These are phyloP conservation scores for Drosophila parthenogenetica DNA, from an alignment of 2,888 invertebrate genomes.

Conservation along the genomic window DNA sequence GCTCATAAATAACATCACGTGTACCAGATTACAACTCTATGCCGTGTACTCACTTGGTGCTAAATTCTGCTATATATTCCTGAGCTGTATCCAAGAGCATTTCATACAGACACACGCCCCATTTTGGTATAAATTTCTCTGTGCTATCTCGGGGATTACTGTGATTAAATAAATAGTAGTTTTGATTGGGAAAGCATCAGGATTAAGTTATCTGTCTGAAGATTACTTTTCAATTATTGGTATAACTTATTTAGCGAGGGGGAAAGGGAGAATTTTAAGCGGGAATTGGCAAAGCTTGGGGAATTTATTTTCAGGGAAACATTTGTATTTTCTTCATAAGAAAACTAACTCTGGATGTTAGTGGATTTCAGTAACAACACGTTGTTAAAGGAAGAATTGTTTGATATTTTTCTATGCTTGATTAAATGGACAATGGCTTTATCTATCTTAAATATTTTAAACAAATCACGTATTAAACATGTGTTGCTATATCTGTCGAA, in stretches of 20 bases:
- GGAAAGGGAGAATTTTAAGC: too few species aligned
- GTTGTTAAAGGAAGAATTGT: too few species aligned
- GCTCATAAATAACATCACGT: slow-evolving; percentile 70
- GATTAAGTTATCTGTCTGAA: slow-evolving; percentile 5
- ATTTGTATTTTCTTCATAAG: too few species aligned
- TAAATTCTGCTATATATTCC: slow-evolving; percentile 12
- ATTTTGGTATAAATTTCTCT: slow-evolving; percentile 4
- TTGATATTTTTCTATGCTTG: too few species aligned
- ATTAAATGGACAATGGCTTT: too few species aligned
- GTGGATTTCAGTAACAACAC: too few species aligned
- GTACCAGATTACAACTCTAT: slow-evolving; percentile 68
- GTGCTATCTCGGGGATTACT: slow-evolving; percentile 24
- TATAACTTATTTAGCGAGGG: not conserved
- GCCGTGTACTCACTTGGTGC: slow-evolving; percentile 20
- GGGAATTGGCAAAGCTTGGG: too few species aligned
- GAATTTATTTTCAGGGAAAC: too few species aligned
- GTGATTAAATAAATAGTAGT: slow-evolving; percentile 10
- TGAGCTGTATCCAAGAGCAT: slow-evolving; percentile 35
- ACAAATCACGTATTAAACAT: too few species aligned
- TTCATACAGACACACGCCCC: slow-evolving; percentile 22
- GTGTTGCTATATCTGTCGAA: too few species aligned
- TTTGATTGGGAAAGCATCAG: slow-evolving; percentile 16
- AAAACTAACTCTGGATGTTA: too few species aligned
- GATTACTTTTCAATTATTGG: slow-evolving; percentile 1
- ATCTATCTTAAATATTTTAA: too few species aligned